Evolutionary conservation across 2,888 invertebrate species (phyloP).

Genomic region (Drosophila buzzatii): DNA sequence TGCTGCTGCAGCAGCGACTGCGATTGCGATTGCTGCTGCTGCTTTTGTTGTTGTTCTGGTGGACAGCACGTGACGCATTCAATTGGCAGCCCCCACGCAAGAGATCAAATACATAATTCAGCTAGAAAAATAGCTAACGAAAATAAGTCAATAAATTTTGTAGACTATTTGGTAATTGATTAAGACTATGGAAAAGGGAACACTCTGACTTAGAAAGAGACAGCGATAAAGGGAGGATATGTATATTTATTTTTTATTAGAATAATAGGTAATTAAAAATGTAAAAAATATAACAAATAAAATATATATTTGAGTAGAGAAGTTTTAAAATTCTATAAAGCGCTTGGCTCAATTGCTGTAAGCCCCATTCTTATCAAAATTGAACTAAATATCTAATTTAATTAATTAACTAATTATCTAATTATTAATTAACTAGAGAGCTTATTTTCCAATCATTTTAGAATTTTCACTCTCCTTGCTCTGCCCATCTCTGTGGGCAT

Average conservation of each 20-base stretch:
- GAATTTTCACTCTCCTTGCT: background rate
- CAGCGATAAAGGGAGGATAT: background rate
- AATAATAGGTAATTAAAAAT: no score
- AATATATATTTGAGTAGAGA: no score
- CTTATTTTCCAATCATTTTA: background rate
- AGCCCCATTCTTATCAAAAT: no score
- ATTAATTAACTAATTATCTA: no score
- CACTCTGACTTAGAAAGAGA: background rate
- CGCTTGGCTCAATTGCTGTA: no score
- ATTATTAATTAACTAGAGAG: no score
- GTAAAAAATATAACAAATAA: no score
- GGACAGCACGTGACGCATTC: constrained; percentile 50
- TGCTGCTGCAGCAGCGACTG: constrained; percentile 9
- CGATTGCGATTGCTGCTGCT: background rate
- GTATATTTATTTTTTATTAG: no score
- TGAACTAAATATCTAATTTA: no score
- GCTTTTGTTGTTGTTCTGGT: constrained; percentile 16
- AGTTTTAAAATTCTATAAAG: no score
- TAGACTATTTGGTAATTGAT: background rate
- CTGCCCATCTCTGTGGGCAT: background rate
- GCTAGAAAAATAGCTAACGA: background rate
- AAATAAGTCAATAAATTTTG: background rate
- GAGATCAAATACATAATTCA: background rate
- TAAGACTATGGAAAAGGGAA: background rate
- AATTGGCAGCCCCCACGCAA: constrained; percentile 12